Conservation (phyloP, 2,797 vertebrate species). For the Chaunax sp. region DNA sequence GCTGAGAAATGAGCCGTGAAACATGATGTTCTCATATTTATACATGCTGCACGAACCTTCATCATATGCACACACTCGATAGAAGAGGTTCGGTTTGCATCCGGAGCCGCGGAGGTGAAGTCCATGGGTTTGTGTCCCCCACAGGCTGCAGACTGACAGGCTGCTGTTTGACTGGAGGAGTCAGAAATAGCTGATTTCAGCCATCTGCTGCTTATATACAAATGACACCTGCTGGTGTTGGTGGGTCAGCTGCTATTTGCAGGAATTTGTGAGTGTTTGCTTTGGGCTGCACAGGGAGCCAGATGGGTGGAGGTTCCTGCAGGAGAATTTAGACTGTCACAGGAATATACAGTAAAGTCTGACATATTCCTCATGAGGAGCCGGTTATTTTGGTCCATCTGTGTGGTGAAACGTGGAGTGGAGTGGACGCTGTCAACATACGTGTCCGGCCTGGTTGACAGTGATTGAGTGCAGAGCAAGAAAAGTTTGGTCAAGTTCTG, state of each 20-base stretch:
- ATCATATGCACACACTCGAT: constrained; percentile 7
- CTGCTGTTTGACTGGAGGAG: constrained; percentile 30
- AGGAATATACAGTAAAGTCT: constrained; percentile 37
- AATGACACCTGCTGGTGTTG: constrained; percentile 51
- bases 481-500: too few species aligned
- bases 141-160: constrained; percentile 24
- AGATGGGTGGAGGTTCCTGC: constrained; percentile 58
- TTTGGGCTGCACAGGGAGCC: constrained; percentile 36
- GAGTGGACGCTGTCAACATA: not conserved
- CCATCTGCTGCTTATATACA: constrained; percentile 55
- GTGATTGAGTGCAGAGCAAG: too few species aligned
- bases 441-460: not conserved
- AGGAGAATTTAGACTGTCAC: constrained; percentile 27
- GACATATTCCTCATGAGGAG: constrained; percentile 21
- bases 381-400: constrained; percentile 31
- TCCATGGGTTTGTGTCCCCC: too few species aligned
- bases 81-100: too few species aligned
- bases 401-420: not conserved
- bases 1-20: too few species aligned
- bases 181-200: constrained; percentile 43
- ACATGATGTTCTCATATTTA: not conserved
- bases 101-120: too few species aligned
- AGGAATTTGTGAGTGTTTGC: constrained; percentile 53
- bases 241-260: constrained; percentile 56
- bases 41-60: not conserved